Conservation (phyloP, 1,140 invertebrate species). For the Bombus soroeensis region DNA sequence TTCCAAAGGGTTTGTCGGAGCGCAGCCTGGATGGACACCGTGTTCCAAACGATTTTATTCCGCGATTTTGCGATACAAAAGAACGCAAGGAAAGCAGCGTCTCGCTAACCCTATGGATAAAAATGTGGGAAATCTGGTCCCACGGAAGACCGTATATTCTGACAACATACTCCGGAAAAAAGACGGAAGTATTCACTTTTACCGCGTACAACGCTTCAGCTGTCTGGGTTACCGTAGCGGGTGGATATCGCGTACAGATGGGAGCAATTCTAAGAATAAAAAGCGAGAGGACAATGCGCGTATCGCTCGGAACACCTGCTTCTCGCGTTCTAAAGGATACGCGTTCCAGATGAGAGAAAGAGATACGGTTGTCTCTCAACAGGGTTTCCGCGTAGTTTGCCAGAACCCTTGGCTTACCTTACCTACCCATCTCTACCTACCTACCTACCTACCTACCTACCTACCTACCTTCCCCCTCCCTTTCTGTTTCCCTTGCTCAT, state of each 20-base stretch:
- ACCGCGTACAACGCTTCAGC: neutral
- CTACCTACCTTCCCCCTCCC: neutral
- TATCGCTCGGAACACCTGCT: slow-evolving; percentile 53
- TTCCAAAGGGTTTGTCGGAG: slow-evolving; percentile 29
- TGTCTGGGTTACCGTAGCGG: slow-evolving; percentile 29
- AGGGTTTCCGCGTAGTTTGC: slow-evolving; percentile 15
- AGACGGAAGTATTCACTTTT: neutral
- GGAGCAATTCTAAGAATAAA: slow-evolving; percentile 49
- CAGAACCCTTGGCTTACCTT: slow-evolving; percentile 9
- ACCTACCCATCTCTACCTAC: slow-evolving; percentile 24
- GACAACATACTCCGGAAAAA: neutral
- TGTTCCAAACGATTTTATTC: neutral
- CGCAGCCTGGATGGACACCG: neutral
- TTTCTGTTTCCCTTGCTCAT: neutral
- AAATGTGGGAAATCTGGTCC: slow-evolving; percentile 8
- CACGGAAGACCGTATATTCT: neutral
- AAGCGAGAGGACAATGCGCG: slow-evolving; percentile 49
- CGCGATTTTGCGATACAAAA: neutral
- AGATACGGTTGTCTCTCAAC: slow-evolving; percentile 25
- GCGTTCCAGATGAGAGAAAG: slow-evolving; percentile 23
- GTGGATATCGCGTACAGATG: slow-evolving; percentile 53
- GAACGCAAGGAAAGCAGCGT: neutral
- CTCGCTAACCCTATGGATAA: neutral
- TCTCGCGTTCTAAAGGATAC: slow-evolving; percentile 2
- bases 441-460: slow-evolving; percentile 13